Evolutionary conservation across 2,113 vertebrate genomes (phyloP).

Genomic region (Ursus arctos): DNA sequence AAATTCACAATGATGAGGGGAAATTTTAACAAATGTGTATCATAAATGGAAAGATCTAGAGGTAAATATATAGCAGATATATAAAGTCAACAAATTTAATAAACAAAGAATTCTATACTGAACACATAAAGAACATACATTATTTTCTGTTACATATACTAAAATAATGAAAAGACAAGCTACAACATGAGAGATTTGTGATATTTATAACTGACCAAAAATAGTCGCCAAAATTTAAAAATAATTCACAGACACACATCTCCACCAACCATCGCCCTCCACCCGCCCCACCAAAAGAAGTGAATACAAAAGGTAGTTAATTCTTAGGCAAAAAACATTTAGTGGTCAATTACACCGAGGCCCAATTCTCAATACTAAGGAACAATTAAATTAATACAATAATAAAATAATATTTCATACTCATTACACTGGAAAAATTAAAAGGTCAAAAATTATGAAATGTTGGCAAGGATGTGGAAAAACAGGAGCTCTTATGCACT

Average conservation of each 20-base stretch:
- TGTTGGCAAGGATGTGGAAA: not conserved
- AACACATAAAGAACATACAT: not conserved
- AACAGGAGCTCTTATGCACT: not conserved
- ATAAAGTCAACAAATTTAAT: not conserved
- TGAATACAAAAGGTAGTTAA: not conserved
- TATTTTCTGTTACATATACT: not conserved
- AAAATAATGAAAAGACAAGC: not conserved
- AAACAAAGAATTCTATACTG: not conserved
- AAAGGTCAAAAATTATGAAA: not conserved
- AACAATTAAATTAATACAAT: not conserved
- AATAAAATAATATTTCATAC: not conserved
- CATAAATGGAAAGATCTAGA: not conserved
- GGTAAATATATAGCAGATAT: not conserved
- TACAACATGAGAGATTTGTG: not conserved
- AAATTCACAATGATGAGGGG: not conserved
- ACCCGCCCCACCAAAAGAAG: not conserved
- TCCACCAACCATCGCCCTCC: not conserved
- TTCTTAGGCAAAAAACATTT: not conserved
- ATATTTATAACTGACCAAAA: not conserved
- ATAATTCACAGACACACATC: not conserved
- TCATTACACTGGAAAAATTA: not conserved
- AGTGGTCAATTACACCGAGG: not conserved
- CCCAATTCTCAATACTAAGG: not conserved
- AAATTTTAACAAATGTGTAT: not conserved
- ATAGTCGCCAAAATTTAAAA: not conserved